A percentile compares a stretch with the other conserved stretches of the same genome.
Evolutionary conservation across 1,140 invertebrate genomes (phyloP).

Genomic region (Ceratitis capitata): DNA sequence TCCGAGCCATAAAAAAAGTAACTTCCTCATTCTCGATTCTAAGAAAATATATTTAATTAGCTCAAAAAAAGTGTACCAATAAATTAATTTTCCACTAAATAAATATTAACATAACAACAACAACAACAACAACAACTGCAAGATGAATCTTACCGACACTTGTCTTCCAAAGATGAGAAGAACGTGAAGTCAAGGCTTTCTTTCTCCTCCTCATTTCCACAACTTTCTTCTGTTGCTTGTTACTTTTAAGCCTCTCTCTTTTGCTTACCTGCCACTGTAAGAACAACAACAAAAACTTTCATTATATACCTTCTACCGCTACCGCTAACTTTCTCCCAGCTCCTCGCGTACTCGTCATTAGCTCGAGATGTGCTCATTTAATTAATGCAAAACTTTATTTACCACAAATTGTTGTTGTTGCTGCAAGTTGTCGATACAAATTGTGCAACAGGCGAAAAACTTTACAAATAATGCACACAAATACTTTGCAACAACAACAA

Average conservation of each 20-base stretch:
- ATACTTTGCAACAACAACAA: background rate
- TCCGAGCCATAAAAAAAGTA: too few species aligned
- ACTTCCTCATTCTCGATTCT: too few species aligned
- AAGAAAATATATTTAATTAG: too few species aligned
- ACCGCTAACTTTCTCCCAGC: too few species aligned
- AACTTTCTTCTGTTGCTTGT: too few species aligned
- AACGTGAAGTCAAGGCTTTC: background rate
- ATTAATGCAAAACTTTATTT: constrained; percentile 24
- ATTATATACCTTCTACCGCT: background rate
- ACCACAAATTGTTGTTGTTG: background rate
- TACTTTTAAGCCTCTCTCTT: too few species aligned
- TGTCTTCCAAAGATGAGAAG: background rate
- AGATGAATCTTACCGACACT: background rate
- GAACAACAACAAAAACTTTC: background rate
- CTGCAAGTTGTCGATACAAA: constrained; percentile 23
- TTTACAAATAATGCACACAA: background rate
- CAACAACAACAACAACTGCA: background rate
- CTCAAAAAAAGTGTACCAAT: too few species aligned
- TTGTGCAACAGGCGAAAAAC: constrained; percentile 22
- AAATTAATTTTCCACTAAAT: too few species aligned
- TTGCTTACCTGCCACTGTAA: too few species aligned
- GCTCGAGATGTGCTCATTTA: background rate
- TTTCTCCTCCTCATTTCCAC: background rate
- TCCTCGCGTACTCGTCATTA: too few species aligned
- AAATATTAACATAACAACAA: background rate